A percentile compares a stretch with the other conserved stretches of the same genome.
Conservation (phyloP, 2,797 vertebrate genomes). For the Coregonus suidteri region DNA sequence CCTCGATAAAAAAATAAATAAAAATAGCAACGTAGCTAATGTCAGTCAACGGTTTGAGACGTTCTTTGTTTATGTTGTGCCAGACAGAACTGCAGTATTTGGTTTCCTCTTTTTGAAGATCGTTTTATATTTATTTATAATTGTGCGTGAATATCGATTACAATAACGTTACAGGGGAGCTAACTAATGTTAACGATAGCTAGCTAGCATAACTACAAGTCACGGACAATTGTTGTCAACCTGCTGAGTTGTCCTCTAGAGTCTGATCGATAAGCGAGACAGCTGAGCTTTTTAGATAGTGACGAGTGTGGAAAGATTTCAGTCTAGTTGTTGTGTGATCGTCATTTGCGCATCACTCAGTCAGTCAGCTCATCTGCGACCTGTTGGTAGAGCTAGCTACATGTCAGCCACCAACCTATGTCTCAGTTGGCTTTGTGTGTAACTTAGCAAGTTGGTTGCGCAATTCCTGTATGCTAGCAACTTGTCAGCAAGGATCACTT, state of each 20-base stretch:
- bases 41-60: conserved; percentile 22
- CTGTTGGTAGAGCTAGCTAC: background rate
- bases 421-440: background rate
- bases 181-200: background rate
- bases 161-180: background rate
- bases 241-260: background rate
- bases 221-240: background rate
- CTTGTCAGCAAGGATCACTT: background rate
- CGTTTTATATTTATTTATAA: conserved; percentile 5
- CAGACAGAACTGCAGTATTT: conserved; percentile 32
- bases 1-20: conserved; percentile 31
- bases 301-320: background rate
- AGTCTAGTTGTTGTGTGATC: background rate
- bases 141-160: background rate
- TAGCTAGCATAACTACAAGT: conserved; percentile 18
- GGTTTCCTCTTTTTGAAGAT: background rate
- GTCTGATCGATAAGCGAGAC: background rate
- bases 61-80: conserved; percentile 51
- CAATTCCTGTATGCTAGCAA: background rate
- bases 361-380: background rate
- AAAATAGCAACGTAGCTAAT: conserved; percentile 35
- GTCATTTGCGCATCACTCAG: background rate
- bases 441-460: background rate
- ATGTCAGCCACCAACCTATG: background rate
- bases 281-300: background rate